Base-by-base conservation (phyloP, 2,113 vertebrate genomes). In the Clupea harengus region DNA sequence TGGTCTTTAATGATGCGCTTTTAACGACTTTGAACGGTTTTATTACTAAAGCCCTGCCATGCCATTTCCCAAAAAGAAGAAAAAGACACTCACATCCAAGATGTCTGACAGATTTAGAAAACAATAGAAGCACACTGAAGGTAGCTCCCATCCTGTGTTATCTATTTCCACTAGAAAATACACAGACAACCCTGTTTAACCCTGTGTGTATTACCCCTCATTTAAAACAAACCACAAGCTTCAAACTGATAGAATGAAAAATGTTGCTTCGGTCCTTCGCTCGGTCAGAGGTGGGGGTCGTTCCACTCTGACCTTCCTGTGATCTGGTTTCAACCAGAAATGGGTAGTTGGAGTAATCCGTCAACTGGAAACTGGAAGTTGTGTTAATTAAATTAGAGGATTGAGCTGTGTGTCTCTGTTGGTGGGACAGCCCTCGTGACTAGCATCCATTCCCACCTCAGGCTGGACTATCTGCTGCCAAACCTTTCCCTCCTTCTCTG, bases 351-450 rank as follows among this genome's bases (percentile, higher is more conserved):
- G 28, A 32, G 72, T 78, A 17, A 39, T 78, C 6, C 18, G 72
- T 32, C 72, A 39, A 78, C 28, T 0, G 72, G 72, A 4, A 78
- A 39, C 0, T 39, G 72, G 72, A 78, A 13, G 72, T 78, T 78
- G 28, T 15, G 72, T 17, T 78, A 78, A 78, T 78, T 78, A 44
- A 78, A 78, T 78, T 78, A 78, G 72, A 78, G 72, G 72, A 78
- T 78, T 39, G 72, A 78, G 72, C 10, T 78, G 72, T 78, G 72
- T 32, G 28, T 11, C 28, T 4, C 72, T 11, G 72, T 78, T 3
- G 72, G 25, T 39, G 72, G 72, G 25, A 39, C 72, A 39, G 25
- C 10, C 72, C 72, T 78, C 5, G 72, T 78, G 72, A 78, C 72
- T 13, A 13, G 4, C 72, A 39, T 78, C 10, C 72, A 17, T 18